These are phyloP conservation scores for Prosopocoilus inquinatus DNA, from an alignment of 2,888 invertebrate species.

Conservation along the genomic window DNA sequence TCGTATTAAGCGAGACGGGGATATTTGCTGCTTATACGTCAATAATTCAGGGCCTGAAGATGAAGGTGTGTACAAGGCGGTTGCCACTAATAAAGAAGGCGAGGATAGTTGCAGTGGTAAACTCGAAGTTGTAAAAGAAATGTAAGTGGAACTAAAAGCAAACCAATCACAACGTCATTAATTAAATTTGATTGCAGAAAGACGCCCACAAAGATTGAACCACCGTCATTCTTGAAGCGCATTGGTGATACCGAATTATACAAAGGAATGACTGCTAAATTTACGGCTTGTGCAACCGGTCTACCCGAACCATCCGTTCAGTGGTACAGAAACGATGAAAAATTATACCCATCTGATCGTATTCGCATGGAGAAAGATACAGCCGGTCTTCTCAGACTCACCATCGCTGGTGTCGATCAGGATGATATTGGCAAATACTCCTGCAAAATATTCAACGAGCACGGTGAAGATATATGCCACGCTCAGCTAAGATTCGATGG, in stretches of 20 bases:
- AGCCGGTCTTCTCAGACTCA: slow-evolving; percentile 78
- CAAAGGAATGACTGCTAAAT: slow-evolving; percentile 85
- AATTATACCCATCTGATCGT: slow-evolving; percentile 78
- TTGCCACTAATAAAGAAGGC: slow-evolving; percentile 78
- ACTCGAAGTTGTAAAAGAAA: slow-evolving; percentile 77
- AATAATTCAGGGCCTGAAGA: slow-evolving; percentile 66
- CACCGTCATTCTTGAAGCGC: slow-evolving; percentile 85
- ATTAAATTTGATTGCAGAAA: slow-evolving; percentile 54
- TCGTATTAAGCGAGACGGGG: slow-evolving; percentile 74
- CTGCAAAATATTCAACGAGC: slow-evolving; percentile 78
- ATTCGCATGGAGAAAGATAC: slow-evolving; percentile 80
- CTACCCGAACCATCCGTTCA: slow-evolving; percentile 85
- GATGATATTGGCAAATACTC: slow-evolving; percentile 83
- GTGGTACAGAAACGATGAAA: slow-evolving; percentile 79
- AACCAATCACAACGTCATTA: not conserved
- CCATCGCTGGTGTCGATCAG: slow-evolving; percentile 73
- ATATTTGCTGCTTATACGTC: slow-evolving; percentile 73
- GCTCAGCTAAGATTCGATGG: slow-evolving; percentile 80
- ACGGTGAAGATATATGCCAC: slow-evolving; percentile 79
- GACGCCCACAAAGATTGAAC: slow-evolving; percentile 72
- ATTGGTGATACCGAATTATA: slow-evolving; percentile 86
- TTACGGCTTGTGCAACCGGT: slow-evolving; percentile 89
- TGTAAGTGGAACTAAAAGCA: slow-evolving; percentile 57
- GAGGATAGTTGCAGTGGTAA: slow-evolving; percentile 71
- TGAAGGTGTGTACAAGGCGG: slow-evolving; percentile 73